Base-by-base conservation (phyloP, 1,140 invertebrate species). In the Rhagoletis pomonella region DNA sequence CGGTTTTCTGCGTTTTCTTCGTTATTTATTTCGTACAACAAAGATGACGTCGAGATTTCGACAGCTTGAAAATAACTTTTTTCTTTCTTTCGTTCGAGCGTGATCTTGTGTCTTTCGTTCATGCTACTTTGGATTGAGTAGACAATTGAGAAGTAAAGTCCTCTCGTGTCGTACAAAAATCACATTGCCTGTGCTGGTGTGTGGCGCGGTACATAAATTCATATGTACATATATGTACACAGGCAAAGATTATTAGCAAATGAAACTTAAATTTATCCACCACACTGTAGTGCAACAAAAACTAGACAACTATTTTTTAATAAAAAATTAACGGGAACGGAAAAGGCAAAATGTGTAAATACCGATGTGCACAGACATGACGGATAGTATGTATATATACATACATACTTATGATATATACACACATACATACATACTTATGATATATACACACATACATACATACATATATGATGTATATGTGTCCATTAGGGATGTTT, bases 321-420 rank as follows among this genome's bases (percentile, higher is more conserved):
- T 17, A 81, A 55, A 81, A 81, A 81, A 81, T 55, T 81, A 81
- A 81, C 67, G 67, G 67, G 67, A 73, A 55, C 73, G 73, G 47
- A 81, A 81, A 81, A 81, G 17, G 47, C 44, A n/a, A 81, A 55
- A 81, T 81, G 73, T 81, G 55, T n/a, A 58, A 55, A 55, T 55
- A 17, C 47, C 6, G 42, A 77, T 50, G 73, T 55, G 73, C n/a
- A 14, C 60, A 62, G 12, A 55, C 50, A n/a, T 62, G 12, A 29
- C 60, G 12, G 1, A n/a, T 9, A 62, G 29, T 17, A 7, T 62
- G 14, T n/a, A 14, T 62, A 62, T 62, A 14, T 62, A 62, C 60
- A n/a, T 62, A 62, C 12, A 62, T 62, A 62, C 17, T 62, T 17
- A 7, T 62, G 29, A 62, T 14, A 62, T 14, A 62, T 62, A 62